Base-by-base conservation (phyloP, 53 echinoderm and acorn worm species). In the Arbacia lixula region DNA sequence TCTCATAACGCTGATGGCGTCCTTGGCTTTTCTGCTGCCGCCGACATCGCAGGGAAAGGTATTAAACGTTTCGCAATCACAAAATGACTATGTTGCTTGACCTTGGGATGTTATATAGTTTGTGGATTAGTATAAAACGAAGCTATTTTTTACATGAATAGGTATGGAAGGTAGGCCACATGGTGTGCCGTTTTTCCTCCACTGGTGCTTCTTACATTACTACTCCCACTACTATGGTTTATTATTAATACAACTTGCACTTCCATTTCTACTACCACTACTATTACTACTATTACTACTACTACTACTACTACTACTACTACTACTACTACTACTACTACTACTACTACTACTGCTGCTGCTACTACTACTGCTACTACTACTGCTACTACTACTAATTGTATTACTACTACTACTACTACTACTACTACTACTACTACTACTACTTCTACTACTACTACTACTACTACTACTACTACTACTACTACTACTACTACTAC, bases 41-140 rank as follows among this genome's bases (percentile, higher is more conserved):
- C 92, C 94, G 10, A 86, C 90, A 58, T 99, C 99, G 5, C 99
- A 99, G 85, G 99, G 99, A 55, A 99, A 99, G 60, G 87, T 89
- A 31, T n/a, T n/a, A n/a, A n/a, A n/a, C n/a, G n/a, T n/a, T n/a
- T n/a, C n/a, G n/a, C n/a, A n/a, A n/a, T n/a, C n/a, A n/a, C n/a
- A n/a, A n/a, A n/a, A n/a, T n/a, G n/a, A n/a, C n/a, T n/a, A n/a
- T n/a, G n/a, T n/a, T n/a, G n/a, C n/a, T n/a, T n/a, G n/a, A n/a
- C n/a, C n/a, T n/a, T n/a, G n/a, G n/a, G n/a, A n/a, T n/a, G n/a
- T n/a, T n/a, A n/a, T n/a, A n/a, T n/a, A n/a, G n/a, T n/a, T n/a
- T n/a, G n/a, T n/a, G n/a, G n/a, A n/a, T n/a, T n/a, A n/a, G n/a
- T n/a, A n/a, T n/a, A n/a, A n/a, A n/a, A n/a, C n/a, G n/a, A n/a